These are phyloP conservation scores for Pygoscelis antarcticus DNA, from an alignment of 2,113 vertebrate species.

Conservation along the genomic window DNA sequence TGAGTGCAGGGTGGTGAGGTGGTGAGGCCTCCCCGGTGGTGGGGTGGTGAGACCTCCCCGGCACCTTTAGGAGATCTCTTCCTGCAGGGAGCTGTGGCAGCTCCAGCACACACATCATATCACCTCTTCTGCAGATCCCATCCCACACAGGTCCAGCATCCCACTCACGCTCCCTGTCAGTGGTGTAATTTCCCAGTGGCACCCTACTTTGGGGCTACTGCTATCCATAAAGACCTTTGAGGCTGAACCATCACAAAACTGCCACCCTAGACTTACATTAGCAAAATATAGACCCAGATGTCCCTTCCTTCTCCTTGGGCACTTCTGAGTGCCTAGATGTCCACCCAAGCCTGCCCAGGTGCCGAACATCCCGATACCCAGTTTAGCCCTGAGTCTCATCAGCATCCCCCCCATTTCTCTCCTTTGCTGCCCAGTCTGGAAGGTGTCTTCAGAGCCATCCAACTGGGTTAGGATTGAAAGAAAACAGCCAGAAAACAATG, in stretches of 20 bases:
- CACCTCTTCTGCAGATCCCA: not conserved
- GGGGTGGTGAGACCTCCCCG: not conserved
- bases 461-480: not conserved
- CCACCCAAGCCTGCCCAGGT: not conserved
- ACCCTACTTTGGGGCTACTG: not conserved
- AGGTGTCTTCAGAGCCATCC: not conserved
- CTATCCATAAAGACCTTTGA: not conserved
- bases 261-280: not conserved
- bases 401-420: not conserved
- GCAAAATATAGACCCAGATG: not conserved
- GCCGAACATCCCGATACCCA: rapidly evolving
- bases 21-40: not conserved
- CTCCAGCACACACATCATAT: not conserved
- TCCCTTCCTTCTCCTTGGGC: not conserved
- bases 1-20: not conserved
- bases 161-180: not conserved
- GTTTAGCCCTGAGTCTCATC: not conserved
- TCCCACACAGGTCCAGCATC: not conserved
- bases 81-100: not conserved
- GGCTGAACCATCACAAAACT: not conserved
- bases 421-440: not conserved
- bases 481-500: not conserved
- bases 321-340: not conserved
- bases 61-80: not conserved
- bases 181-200: not conserved